These are phyloP conservation scores for Sycobia sp. DNA, from an alignment of 1,140 invertebrate genomes.

Conservation along the genomic window DNA sequence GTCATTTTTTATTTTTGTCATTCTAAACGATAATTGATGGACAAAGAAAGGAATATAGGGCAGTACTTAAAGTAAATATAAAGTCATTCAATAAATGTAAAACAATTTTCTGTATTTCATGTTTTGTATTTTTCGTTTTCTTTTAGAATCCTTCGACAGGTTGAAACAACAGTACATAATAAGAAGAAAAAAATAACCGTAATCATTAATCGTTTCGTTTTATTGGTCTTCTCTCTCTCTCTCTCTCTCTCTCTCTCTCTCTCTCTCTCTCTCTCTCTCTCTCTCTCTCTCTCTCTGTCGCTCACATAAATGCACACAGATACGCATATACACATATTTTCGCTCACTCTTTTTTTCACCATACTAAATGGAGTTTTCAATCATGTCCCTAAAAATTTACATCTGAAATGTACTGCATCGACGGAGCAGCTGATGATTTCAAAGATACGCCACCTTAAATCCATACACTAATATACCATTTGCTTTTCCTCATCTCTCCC, in stretches of 20 bases:
- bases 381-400: conserved; percentile 26
- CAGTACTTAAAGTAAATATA: no score
- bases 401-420: conserved; percentile 30
- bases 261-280: no score
- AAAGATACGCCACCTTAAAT: conserved; percentile 5
- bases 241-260: no score
- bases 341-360: no score
- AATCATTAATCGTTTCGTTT: conserved; percentile 25
- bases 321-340: no score
- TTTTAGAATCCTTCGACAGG: conserved; percentile 33
- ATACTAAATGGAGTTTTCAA: no score
- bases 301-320: no score
- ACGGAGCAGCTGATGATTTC: conserved; percentile 6
- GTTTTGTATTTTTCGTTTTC: conserved; percentile 30
- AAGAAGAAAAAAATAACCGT: conserved; percentile 48
- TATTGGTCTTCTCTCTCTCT: no score
- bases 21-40: neutral
- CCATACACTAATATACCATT: no score
- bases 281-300: no score
- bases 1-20: no score
- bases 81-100: conserved; percentile 36
- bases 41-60: neutral
- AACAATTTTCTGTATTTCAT: conserved; percentile 48
- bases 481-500: no score
- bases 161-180: conserved; percentile 45